Evolutionary conservation across 2,797 vertebrate genomes (phyloP).

Genomic region (Chelon labrosus): DNA sequence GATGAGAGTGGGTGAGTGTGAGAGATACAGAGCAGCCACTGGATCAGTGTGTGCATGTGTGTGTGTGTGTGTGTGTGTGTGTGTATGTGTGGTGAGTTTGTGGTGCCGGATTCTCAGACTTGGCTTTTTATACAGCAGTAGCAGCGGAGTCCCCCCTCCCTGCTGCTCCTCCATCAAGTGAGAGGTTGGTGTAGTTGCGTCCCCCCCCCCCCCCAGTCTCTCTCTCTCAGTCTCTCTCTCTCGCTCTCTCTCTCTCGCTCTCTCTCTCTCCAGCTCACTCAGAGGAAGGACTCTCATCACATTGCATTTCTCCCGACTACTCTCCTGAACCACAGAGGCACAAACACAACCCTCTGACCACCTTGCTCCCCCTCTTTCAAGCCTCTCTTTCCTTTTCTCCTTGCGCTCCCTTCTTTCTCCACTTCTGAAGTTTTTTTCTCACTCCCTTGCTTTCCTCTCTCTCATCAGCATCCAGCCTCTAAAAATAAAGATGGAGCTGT

Average conservation of each 20-base stretch:
- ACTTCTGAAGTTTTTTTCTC: slow-evolving; percentile 58
- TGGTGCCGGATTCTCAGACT: slow-evolving; percentile 80
- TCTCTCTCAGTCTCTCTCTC: slow-evolving; percentile 50
- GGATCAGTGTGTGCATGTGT: slow-evolving; percentile 56
- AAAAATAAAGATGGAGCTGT: slow-evolving; percentile 78
- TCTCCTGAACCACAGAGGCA: slow-evolving; percentile 49
- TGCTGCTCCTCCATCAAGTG: slow-evolving; percentile 62
- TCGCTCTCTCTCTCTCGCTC: slow-evolving; percentile 39
- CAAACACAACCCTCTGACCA: slow-evolving; percentile 45
- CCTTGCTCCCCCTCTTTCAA: slow-evolving; percentile 29
- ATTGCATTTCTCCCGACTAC: slow-evolving; percentile 55
- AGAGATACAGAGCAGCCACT: slow-evolving; percentile 77
- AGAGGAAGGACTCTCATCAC: slow-evolving; percentile 75
- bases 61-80: slow-evolving; percentile 50
- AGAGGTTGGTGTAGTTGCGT: slow-evolving; percentile 73
- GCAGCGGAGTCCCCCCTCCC: slow-evolving; percentile 48
- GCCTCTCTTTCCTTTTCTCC: slow-evolving; percentile 10
- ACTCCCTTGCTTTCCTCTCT: slow-evolving; percentile 58
- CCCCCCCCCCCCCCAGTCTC: slow-evolving; percentile 57
- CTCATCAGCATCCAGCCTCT: slow-evolving; percentile 79
- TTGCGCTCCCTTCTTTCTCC: slow-evolving; percentile 16
- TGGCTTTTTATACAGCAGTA: slow-evolving; percentile 82
- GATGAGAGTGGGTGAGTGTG: slow-evolving; percentile 74
- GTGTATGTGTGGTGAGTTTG: slow-evolving; percentile 78
- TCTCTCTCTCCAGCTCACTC: slow-evolving; percentile 56